Conservation (phyloP, 2,888 invertebrate species). For the Timema cristinae region DNA sequence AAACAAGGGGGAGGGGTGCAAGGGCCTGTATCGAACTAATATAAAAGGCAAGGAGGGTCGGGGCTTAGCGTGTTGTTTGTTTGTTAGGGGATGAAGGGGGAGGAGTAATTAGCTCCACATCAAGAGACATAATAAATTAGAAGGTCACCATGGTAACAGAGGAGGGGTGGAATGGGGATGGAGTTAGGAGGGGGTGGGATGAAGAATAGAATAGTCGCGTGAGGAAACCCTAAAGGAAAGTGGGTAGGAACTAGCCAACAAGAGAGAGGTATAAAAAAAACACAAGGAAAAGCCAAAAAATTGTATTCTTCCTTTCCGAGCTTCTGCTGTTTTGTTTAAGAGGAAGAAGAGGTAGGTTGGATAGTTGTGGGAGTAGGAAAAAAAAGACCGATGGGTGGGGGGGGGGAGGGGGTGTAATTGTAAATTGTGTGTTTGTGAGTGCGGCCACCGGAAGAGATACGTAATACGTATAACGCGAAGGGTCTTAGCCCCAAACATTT, state of each 20-base stretch:
- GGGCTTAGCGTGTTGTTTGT: conserved; percentile 23
- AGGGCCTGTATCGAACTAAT: neutral
- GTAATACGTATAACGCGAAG: too few relatives aligned
- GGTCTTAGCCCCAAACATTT: too few relatives aligned
- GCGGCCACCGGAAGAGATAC: too few relatives aligned
- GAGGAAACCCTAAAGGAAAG: too few relatives aligned
- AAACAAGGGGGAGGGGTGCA: neutral
- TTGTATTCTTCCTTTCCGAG: conserved; percentile 23
- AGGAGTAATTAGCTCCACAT: conserved; percentile 33
- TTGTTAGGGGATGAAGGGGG: conserved; percentile 14
- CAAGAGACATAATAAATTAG: conserved; percentile 34
- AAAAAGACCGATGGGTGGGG: neutral
- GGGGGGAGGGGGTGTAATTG: conserved; percentile 21
- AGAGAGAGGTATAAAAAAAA: too few relatives aligned
- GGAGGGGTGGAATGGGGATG: conserved; percentile 16
- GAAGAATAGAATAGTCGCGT: conserved; percentile 17
- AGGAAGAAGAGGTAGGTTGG: too few relatives aligned
- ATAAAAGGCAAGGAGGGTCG: too few relatives aligned
- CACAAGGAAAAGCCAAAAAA: conserved; percentile 25
- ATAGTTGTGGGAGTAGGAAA: too few relatives aligned
- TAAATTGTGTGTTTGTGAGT: conserved; percentile 5
- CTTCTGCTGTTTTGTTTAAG: too few relatives aligned
- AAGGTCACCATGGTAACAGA: conserved; percentile 28
- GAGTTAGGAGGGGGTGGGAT: neutral
- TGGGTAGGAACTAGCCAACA: too few relatives aligned